These are phyloP conservation scores for Anoplopoma fimbria DNA, from an alignment of 2,113 vertebrate species.

Conservation along the genomic window DNA sequence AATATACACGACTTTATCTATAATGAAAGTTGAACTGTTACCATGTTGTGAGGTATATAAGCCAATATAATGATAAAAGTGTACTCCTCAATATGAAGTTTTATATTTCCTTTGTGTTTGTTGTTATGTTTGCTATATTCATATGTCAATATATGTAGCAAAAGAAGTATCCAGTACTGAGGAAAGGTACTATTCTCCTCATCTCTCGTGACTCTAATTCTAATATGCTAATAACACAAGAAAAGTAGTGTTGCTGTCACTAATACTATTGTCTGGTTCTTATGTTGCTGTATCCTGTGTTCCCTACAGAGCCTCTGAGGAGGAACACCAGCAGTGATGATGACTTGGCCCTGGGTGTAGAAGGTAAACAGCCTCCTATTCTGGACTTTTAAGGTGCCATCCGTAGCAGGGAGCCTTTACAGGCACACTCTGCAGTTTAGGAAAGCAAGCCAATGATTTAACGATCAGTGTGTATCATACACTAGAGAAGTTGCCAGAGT, in stretches of 20 bases:
- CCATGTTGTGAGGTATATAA: not conserved
- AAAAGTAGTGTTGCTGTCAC: not conserved
- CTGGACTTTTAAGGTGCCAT: conserved; percentile 33
- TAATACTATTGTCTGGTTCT: not conserved
- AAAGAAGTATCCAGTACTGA: too few relatives aligned
- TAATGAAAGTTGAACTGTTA: too few relatives aligned
- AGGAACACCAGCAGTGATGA: conserved; percentile 62
- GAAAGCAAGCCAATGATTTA: not conserved
- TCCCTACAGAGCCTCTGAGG: conserved; percentile 44
- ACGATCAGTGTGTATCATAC: not conserved
- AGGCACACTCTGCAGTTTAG: conserved; percentile 3
- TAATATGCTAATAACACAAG: not conserved
- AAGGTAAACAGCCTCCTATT: conserved; percentile 70
- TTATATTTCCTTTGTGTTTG: too few relatives aligned
- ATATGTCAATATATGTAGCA: too few relatives aligned
- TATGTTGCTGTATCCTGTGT: not conserved
- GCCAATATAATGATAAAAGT: too few relatives aligned
- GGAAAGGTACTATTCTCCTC: not conserved
- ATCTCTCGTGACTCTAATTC: not conserved
- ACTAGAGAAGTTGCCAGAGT: not conserved
- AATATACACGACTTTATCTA: too few relatives aligned
- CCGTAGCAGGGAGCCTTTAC: not conserved
- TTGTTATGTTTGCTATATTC: too few relatives aligned
- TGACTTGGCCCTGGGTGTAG: conserved; percentile 66
- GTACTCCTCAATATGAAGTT: too few relatives aligned